Conservation (phyloP, 2,888 invertebrate species). For the Caenorhabditis sp. region DNA sequence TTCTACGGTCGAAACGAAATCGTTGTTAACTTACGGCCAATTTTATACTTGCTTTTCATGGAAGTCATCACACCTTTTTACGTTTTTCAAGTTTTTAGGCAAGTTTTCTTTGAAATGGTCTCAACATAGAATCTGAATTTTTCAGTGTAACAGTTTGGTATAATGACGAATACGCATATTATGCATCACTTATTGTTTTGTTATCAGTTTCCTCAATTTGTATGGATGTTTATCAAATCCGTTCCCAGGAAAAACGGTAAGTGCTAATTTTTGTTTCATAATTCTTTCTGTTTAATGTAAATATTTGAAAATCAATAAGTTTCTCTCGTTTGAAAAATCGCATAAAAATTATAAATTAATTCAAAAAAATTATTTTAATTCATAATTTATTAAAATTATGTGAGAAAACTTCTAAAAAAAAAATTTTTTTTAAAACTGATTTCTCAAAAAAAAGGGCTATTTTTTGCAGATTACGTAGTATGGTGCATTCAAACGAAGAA, state of each 20-base stretch:
- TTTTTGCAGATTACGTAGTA: constrained; percentile 71
- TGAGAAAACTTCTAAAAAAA: too few relatives aligned
- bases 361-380: too few relatives aligned
- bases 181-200: constrained; percentile 84
- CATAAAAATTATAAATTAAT: too few relatives aligned
- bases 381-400: too few relatives aligned
- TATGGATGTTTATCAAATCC: constrained; percentile 66
- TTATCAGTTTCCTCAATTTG: constrained; percentile 82
- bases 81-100: constrained; percentile 74
- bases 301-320: too few relatives aligned
- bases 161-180: constrained; percentile 84
- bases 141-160: constrained; percentile 79
- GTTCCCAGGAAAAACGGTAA: constrained; percentile 80
- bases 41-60: constrained; percentile 73
- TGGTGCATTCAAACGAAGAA: constrained; percentile 81
- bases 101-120: background rate
- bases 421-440: too few relatives aligned
- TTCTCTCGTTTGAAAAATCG: too few relatives aligned
- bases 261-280: background rate
- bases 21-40: constrained; percentile 73
- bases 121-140: too few relatives aligned
- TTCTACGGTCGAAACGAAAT: constrained; percentile 74
- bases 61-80: constrained; percentile 75
- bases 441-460: background rate
- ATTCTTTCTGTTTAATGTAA: background rate